These are phyloP conservation scores for Psilopsiagon aymara DNA, from an alignment of 2,113 vertebrate species.

Conservation along the genomic window DNA sequence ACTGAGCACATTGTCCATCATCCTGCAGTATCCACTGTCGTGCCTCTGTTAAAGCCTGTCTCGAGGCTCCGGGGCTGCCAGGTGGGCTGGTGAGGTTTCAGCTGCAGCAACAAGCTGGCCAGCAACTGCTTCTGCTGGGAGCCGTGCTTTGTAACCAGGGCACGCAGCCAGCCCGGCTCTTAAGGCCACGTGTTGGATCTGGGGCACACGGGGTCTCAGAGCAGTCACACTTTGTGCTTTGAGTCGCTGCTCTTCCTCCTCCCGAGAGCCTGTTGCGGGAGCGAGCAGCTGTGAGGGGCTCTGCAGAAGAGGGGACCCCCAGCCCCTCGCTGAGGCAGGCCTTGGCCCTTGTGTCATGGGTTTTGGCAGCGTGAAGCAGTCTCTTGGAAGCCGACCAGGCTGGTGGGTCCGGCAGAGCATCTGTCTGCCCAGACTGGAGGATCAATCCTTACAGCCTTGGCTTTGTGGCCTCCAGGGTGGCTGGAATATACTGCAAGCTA, in stretches of 20 bases:
- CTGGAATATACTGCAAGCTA: not conserved
- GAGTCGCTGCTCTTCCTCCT: not conserved
- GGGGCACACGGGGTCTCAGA: not conserved
- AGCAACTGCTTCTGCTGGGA: rapidly evolving
- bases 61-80: rapidly evolving
- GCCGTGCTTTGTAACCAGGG: not conserved
- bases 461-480: not conserved
- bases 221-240: not conserved
- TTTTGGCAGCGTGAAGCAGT: not conserved
- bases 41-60: not conserved
- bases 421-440: not conserved
- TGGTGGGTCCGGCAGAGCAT: not conserved
- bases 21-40: not conserved
- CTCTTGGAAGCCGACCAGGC: not conserved
- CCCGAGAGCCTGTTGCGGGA: rapidly evolving
- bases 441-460: not conserved
- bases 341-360: not conserved
- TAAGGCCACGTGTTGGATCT: rapidly evolving
- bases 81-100: not conserved
- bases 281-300: not conserved
- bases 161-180: not conserved
- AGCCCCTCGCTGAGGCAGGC: rapidly evolving
- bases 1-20: not conserved
- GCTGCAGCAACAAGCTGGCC: not conserved
- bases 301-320: not conserved